A percentile compares a stretch with the other conserved stretches of the same genome.
These are phyloP conservation scores for Melanotaenia boesemani DNA, from an alignment of 2,797 vertebrate genomes.

Conservation along the genomic window DNA sequence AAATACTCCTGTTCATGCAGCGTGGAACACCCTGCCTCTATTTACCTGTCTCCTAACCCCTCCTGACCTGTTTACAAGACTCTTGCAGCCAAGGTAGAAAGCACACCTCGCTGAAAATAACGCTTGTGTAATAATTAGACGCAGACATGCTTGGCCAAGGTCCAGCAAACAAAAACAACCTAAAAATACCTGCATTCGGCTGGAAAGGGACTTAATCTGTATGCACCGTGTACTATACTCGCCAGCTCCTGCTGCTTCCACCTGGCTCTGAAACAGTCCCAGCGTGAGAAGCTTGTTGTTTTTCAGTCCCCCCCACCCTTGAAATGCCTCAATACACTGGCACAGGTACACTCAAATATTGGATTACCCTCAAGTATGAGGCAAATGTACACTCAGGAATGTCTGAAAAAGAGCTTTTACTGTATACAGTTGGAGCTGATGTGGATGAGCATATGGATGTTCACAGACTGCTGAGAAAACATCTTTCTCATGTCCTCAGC, in stretches of 20 bases:
- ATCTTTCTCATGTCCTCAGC: conserved; percentile 10
- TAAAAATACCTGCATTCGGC: conserved; percentile 77
- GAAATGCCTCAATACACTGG: conserved; percentile 49
- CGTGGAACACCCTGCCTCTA: conserved; percentile 77
- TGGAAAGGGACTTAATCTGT: conserved; percentile 54
- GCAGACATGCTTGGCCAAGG: conserved; percentile 64
- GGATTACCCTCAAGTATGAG: conserved; percentile 57
- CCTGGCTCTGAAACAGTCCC: conserved; percentile 49
- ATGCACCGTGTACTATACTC: background rate
- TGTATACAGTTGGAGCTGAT: conserved; percentile 21
- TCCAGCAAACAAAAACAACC: conserved; percentile 82
- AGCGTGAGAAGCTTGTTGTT: conserved; percentile 68
- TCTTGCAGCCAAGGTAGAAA: conserved; percentile 63
- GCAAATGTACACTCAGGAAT: conserved; percentile 45
- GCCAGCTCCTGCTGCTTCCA: conserved; percentile 54
- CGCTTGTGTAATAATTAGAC: conserved; percentile 79
- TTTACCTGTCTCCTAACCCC: conserved; percentile 81
- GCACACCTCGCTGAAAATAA: conserved; percentile 81
- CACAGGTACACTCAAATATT: conserved; percentile 64
- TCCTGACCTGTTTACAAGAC: conserved; percentile 82
- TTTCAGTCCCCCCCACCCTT: conserved; percentile 44
- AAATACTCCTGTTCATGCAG: conserved; percentile 79
- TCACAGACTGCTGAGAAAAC: conserved; percentile 13
- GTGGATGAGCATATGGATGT: conserved; percentile 11
- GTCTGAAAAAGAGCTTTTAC: conserved; percentile 15